Percentiles rank a stretch among this genome's conserved stretches.
Evolutionary conservation across 2,888 invertebrate species (phyloP).

Genomic region (Tenthredo notha): DNA sequence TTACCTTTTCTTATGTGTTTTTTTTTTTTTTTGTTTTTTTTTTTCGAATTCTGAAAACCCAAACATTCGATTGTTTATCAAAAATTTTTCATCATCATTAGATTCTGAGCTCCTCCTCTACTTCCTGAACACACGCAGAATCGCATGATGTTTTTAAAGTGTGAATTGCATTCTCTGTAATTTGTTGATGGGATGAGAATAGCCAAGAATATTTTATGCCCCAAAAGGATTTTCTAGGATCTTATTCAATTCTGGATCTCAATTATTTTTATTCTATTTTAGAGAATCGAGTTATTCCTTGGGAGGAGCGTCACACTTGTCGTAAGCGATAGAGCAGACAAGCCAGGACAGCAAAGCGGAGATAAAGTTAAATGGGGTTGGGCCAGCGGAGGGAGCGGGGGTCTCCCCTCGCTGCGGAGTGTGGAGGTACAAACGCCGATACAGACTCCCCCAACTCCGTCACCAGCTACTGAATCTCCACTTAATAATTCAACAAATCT

Average conservation of each 20-base stretch:
- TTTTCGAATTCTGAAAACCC: background rate
- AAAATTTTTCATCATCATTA: background rate
- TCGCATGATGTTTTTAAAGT: background rate
- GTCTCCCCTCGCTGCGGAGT: conserved; percentile 76
- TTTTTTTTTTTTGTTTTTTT: no score
- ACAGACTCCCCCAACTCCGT: conserved; percentile 70
- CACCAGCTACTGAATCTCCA: conserved; percentile 74
- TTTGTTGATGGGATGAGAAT: background rate
- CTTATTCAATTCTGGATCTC: background rate
- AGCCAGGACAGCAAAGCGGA: conserved; percentile 66
- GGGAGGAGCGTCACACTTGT: conserved; percentile 83
- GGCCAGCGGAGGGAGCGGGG: conserved; percentile 76
- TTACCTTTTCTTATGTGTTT: background rate
- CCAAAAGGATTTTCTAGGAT: background rate
- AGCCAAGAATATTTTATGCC: background rate
- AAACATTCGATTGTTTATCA: background rate
- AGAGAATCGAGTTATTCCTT: conserved; percentile 84
- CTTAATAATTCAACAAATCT: conserved; percentile 75
- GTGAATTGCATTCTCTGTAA: background rate
- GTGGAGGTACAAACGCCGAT: conserved; percentile 74
- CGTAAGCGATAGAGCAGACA: conserved; percentile 79
- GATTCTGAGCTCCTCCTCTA: background rate
- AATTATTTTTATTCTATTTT: conserved; percentile 65
- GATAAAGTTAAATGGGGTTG: conserved; percentile 74
- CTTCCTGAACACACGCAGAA: background rate